Percentiles rank a stretch among this genome's conserved stretches.
Conservation (phyloP, 2,888 invertebrate species). For the Chloroclysta siterata region DNA sequence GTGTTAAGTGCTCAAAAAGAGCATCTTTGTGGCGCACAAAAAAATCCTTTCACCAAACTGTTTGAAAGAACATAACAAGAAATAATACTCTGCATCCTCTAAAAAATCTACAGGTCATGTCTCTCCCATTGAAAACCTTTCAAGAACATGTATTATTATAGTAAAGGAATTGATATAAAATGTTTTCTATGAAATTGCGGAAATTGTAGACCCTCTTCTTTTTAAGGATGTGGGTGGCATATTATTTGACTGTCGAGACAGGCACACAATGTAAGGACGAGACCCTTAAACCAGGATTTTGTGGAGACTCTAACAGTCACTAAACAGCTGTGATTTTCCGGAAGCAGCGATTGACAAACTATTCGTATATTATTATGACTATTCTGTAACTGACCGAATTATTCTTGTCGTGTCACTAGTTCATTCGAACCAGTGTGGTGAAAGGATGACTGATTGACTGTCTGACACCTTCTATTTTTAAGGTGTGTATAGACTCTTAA, state of each 20-base stretch:
- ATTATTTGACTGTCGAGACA: conserved; percentile 22
- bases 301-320: not conserved
- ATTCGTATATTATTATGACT: not conserved
- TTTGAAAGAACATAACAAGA: too few relatives aligned
- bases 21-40: too few relatives aligned
- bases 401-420: too few relatives aligned
- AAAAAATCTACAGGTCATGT: not conserved
- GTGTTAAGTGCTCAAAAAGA: too few relatives aligned
- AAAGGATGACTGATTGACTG: too few relatives aligned
- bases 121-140: not conserved
- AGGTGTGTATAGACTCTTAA: too few relatives aligned
- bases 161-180: conserved; percentile 7
- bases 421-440: too few relatives aligned
- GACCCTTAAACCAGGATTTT: conserved; percentile 1
- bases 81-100: too few relatives aligned
- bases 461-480: too few relatives aligned
- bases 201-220: conserved; percentile 21
- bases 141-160: not conserved
- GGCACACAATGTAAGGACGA: conserved; percentile 13
- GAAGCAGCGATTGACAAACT: not conserved
- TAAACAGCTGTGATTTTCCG: not conserved
- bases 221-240: conserved; percentile 18
- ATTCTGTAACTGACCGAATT: too few relatives aligned
- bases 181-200: conserved; percentile 11
- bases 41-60: too few relatives aligned